Base-by-base conservation (phyloP, 2,888 invertebrate species). In the Microchrysa polita region DNA sequence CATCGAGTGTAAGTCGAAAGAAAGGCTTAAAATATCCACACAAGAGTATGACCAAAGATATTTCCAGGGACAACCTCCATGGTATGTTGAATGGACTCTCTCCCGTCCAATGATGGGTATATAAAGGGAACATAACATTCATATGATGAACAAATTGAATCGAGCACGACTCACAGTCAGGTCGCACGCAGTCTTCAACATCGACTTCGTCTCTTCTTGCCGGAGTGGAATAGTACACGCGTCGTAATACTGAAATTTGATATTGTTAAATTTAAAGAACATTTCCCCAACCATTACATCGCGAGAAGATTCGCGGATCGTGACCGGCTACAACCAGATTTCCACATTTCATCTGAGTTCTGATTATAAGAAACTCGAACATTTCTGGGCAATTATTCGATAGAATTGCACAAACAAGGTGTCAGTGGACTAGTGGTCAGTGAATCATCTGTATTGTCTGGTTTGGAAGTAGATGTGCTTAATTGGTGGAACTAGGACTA, bases 141-240 rank as follows among this genome's bases (percentile, higher is more conserved):
- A 42, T 16, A 67, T 67, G 67, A 75, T 74, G 75, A 73, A 67
- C 74, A 74, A 75, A 75, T 75, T 75, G 67, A 74, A 75, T 74
- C 59, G 63, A 52, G 69, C 59, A 73, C 61, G 42, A 34, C 67
- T 57, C 53, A 73, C 53, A 72, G 69, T 42, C 69, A 63, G 75
- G 34, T 57, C 69, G 42, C 2, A 57, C 69, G 42, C 2, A 57
- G 34, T 42, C 69, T 55, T 12, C 40, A 40, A 5, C 27, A 59
- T 59, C 59, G 27, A 4, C 12, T 7, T 23, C 59, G 27, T 16
- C 55, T 16, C 20, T 18, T n/a, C 55, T 16, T 10, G 16, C 16
- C 16, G 55, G 2, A 16, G n/a, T 55, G 10, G 9, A 44, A n/a
- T n/a, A n/a, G n/a, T n/a, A n/a, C n/a, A n/a, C n/a, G n/a, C n/a